Evolutionary conservation across 2,888 invertebrate species (phyloP).

Genomic region (Athripsodes cinereus): DNA sequence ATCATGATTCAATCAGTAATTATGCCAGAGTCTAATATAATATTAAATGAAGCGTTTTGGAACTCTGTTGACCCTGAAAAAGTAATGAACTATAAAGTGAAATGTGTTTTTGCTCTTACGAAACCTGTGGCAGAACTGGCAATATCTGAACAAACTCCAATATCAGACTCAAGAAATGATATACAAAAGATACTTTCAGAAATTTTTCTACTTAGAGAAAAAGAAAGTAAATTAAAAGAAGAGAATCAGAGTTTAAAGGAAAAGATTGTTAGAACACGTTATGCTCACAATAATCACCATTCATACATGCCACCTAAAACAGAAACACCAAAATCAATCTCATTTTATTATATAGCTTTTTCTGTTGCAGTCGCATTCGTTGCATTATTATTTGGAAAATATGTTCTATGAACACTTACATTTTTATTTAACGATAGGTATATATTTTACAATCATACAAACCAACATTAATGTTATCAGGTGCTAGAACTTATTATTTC

Average conservation of each 20-base stretch:
- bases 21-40: conserved; percentile 73
- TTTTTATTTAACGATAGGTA: too few relatives aligned
- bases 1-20: conserved; percentile 98
- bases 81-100: conserved; percentile 94
- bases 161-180: conserved; percentile 40
- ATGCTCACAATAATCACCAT: too few relatives aligned
- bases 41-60: conserved; percentile 70
- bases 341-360: too few relatives aligned
- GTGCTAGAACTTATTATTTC: too few relatives aligned
- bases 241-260: conserved; percentile 84
- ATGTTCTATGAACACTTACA: too few relatives aligned
- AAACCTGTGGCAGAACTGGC: conserved; percentile 27
- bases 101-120: conserved; percentile 89
- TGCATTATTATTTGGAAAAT: too few relatives aligned
- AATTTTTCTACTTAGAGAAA: conserved; percentile 70
- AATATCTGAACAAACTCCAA: conserved; percentile 7
- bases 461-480: too few relatives aligned
- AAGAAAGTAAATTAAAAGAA: conserved; percentile 72
- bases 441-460: too few relatives aligned
- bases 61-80: conserved; percentile 79
- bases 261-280: too few relatives aligned
- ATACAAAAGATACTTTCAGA: conserved; percentile 66
- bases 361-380: too few relatives aligned
- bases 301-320: too few relatives aligned
- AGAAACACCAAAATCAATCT: too few relatives aligned